Conservation (phyloP, 1,140 invertebrate genomes). For the Aphelinus atriplicis region DNA sequence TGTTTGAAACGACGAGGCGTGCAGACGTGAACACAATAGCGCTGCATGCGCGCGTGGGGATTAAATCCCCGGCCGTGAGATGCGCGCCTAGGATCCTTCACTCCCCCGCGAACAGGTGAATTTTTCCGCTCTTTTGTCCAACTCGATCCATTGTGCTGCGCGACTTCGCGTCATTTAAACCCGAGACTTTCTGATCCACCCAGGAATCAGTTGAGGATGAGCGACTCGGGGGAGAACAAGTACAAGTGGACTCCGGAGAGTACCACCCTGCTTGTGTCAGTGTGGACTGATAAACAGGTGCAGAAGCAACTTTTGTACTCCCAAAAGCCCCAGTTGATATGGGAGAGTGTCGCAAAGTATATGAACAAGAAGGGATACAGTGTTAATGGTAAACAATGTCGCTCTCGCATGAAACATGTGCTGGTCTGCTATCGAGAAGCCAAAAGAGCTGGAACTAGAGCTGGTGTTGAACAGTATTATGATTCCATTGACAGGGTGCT, state of each 20-base stretch:
- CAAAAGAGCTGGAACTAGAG: conserved; percentile 57
- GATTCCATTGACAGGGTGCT: conserved; percentile 61
- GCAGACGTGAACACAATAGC: neutral
- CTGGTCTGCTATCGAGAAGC: conserved; percentile 63
- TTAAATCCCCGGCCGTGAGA: neutral
- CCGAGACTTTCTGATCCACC: no score
- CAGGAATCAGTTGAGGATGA: conserved; percentile 7
- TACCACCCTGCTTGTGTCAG: conserved; percentile 59
- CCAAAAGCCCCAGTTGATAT: conserved; percentile 58
- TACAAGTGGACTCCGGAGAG: conserved; percentile 65
- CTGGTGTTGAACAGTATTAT: conserved; percentile 62
- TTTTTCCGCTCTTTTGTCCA: no score
- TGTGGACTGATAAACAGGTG: conserved; percentile 63
- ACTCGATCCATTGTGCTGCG: no score
- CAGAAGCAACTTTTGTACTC: conserved; percentile 61
- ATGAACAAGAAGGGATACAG: conserved; percentile 64
- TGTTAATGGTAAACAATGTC: conserved; percentile 61
- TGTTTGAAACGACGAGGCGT: conserved; percentile 23
- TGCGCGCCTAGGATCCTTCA: neutral
- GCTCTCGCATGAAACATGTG: conserved; percentile 63
- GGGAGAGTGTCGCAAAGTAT: conserved; percentile 62
- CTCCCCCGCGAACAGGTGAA: no score
- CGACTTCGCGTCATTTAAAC: no score
- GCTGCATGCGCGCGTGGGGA: neutral
- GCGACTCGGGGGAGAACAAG: conserved; percentile 45